A percentile compares a stretch with the other conserved stretches of the same genome.
Evolutionary conservation across 2,113 vertebrate genomes (phyloP).

Genomic region (Ciconia boyciana): DNA sequence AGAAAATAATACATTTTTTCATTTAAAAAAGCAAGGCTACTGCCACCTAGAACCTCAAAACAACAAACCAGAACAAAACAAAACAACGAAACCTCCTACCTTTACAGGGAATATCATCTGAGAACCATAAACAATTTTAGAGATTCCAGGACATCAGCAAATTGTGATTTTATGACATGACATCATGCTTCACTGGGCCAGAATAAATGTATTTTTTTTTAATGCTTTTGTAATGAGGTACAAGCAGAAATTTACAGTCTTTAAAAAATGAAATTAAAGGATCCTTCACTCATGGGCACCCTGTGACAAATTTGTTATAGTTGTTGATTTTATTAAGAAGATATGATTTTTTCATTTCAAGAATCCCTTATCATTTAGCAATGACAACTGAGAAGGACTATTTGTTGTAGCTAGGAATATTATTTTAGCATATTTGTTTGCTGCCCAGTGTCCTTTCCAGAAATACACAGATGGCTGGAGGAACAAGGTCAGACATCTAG

Average conservation of each 20-base stretch:
- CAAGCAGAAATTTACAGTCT: not conserved
- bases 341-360: not conserved
- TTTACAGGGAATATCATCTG: not conserved
- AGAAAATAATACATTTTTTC: not conserved
- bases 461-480: not conserved
- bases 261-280: not conserved
- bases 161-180: not conserved
- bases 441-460: not conserved
- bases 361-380: not conserved
- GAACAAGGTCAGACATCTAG: not conserved
- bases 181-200: not conserved
- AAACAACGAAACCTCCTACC: not conserved
- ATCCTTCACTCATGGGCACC: not conserved
- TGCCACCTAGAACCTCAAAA: not conserved
- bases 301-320: not conserved
- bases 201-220: not conserved
- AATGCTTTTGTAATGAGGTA: not conserved
- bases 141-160: not conserved
- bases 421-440: not conserved
- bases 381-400: not conserved
- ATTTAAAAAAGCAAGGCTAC: not conserved
- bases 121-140: not conserved
- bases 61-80: not conserved
- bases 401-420: not conserved
- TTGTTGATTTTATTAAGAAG: not conserved